Conservation (phyloP, 2,113 vertebrate genomes). For the Montifringilla adamsi region DNA sequence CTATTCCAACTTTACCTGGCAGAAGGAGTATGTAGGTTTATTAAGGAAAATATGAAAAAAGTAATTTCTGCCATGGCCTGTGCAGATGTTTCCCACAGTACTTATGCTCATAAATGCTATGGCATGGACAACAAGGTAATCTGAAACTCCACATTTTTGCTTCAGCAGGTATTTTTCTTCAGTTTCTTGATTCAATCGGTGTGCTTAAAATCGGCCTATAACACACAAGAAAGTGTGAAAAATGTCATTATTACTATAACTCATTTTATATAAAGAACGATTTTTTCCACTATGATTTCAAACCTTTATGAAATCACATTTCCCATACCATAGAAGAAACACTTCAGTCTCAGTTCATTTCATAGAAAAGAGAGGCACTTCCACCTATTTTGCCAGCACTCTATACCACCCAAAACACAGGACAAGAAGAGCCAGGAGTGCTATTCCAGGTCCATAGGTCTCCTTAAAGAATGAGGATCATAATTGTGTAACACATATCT, state of each 20-base stretch:
- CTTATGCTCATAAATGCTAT: background rate
- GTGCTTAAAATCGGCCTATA: background rate
- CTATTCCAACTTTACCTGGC: background rate
- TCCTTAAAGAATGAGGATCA: background rate
- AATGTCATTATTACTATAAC: background rate
- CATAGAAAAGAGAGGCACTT: background rate
- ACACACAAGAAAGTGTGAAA: background rate
- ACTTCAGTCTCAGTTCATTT: background rate
- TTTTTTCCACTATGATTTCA: background rate
- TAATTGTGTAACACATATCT: background rate
- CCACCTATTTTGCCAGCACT: background rate
- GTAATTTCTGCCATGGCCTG: background rate
- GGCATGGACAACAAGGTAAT: background rate
- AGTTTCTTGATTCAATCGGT: background rate
- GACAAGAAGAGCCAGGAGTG: background rate
- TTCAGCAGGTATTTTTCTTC: background rate
- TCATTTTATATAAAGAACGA: background rate
- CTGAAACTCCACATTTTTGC: background rate
- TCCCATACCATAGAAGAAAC: background rate
- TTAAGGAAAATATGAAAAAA: background rate
- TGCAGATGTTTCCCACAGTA: background rate
- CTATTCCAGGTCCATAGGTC: background rate
- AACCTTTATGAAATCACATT: background rate
- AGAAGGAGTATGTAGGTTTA: background rate
- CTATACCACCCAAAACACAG: background rate